Evolutionary conservation across 2,888 invertebrate genomes (phyloP), one percentile per base, ranked within the genome.

Genomic region (Pardosa pseudoannulata): DNA sequence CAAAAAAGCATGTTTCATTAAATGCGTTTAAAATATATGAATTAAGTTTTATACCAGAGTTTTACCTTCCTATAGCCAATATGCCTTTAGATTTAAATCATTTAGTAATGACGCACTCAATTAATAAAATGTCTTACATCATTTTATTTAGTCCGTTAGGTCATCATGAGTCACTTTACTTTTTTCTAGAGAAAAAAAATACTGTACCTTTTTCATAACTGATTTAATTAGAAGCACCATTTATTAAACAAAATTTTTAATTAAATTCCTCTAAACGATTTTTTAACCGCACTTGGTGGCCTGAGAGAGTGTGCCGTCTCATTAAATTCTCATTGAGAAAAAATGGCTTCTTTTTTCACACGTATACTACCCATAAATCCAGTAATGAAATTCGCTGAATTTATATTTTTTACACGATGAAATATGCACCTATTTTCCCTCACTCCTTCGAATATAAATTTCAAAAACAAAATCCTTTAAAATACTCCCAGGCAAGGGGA

Each of bases 381-480:
- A 13, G 64, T 79, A 79, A 79, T 71, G 56, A 70, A 68, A 70
- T 39, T 28, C 68, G 9, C 23, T 3, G 56, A 19, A 56, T 23
- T 56, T 56, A 23, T 56, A 39, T 27, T 70, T 70, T 70, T 41
- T 27, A 13, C 70, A 11, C 70, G 7, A 78, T 73, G 67, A 78
- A 73, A 83, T 78, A 83, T 78, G 78, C 72, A 16, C 65, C 72
- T n/a, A 67, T 41, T 78, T 56, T 6, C 27, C 23, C 7, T 27
- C 23, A 29, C 7, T 1, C 32, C 72, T n/a, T 72, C 71, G 73
- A 78, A 67, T 78, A 82, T 76, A 82, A 71, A 75, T 70, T 82
- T 82, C 65, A 75, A 82, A 82, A 82, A 76, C 75, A 71, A 29
- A 50, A 75, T 68, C 56, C 64, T 70, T 64, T 74, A 75, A 82